A percentile compares a stretch with the other conserved stretches of the same genome.
These are phyloP conservation scores for Lamproptera curius DNA, from an alignment of 2,888 invertebrate species.

Conservation along the genomic window DNA sequence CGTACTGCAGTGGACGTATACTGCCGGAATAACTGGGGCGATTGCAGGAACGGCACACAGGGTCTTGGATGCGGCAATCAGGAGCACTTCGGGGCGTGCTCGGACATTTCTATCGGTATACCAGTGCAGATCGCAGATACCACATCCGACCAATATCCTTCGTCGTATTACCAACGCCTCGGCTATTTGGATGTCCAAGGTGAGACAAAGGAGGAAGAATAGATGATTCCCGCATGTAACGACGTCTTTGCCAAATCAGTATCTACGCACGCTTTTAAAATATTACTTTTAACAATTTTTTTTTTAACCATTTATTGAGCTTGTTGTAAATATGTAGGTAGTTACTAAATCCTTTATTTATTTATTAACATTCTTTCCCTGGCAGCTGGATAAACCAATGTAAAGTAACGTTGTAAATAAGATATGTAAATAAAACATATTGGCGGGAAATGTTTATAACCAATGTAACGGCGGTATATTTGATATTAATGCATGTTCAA, in stretches of 20 bases:
- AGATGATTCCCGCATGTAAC: background rate
- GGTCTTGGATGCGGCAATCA: constrained; percentile 91
- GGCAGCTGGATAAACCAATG: background rate
- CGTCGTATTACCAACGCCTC: constrained; percentile 34
- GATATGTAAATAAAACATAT: constrained; percentile 1
- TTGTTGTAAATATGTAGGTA: constrained; percentile 15
- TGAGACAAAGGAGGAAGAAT: constrained; percentile 8
- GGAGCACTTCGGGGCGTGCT: constrained; percentile 90
- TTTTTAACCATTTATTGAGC: too few species aligned
- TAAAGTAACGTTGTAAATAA: background rate
- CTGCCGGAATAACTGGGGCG: constrained; percentile 92
- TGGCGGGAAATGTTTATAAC: background rate
- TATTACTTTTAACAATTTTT: too few species aligned
- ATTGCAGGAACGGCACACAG: constrained; percentile 81
- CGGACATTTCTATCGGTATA: constrained; percentile 84
- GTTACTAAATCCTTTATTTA: background rate
- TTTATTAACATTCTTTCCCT: background rate
- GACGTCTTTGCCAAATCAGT: constrained; percentile 21
- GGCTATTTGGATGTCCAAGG: constrained; percentile 34
- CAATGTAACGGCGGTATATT: constrained; percentile 13
- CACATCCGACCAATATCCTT: constrained; percentile 22
- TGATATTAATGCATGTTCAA: constrained; percentile 23
- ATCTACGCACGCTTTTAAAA: background rate
- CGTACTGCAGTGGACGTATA: constrained; percentile 91
- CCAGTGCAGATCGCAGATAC: constrained; percentile 34